phyloP scores from a whole-genome alignment of 2,797 vertebrate species.

The Amphiprion clarkii region DNA sequence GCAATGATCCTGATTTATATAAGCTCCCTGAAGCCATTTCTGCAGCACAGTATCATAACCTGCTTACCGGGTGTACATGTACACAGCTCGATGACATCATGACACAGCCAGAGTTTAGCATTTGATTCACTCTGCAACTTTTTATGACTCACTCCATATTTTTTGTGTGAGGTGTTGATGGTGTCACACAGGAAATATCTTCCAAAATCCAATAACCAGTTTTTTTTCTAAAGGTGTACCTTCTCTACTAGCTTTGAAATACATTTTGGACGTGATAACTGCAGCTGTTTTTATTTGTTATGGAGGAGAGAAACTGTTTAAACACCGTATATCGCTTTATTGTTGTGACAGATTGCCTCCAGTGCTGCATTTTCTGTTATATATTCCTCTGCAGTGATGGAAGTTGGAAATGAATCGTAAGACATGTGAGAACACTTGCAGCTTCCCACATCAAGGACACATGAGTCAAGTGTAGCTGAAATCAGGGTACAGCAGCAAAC shows the following conservation, averaged over 20 bases:
- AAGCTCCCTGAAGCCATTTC: conserved; percentile 48
- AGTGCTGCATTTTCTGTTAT: conserved; percentile 33
- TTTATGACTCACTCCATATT: conserved; percentile 53
- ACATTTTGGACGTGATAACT: conserved; percentile 48
- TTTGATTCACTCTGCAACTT: conserved; percentile 40
- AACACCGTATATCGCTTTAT: conserved; percentile 53
- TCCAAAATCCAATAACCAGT: conserved; percentile 44
- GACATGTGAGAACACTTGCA: conserved; percentile 34
- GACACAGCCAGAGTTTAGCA: conserved; percentile 29
- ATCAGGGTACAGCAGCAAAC: conserved; percentile 12
- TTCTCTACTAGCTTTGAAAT: conserved; percentile 31
- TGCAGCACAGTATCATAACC: conserved; percentile 38
- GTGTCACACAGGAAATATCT: conserved; percentile 25
- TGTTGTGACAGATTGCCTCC: conserved; percentile 61
- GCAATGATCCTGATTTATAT: conserved; percentile 74
- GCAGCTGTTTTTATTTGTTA: conserved; percentile 59
- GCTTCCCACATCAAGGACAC: conserved; percentile 33
- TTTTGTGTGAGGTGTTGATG: conserved; percentile 19
- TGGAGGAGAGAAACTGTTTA: conserved; percentile 45
- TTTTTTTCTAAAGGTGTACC: conserved; percentile 34
- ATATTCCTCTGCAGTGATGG: conserved; percentile 44
- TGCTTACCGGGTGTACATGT: conserved; percentile 9
- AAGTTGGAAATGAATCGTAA: conserved; percentile 40
- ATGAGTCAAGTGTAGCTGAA: conserved; percentile 31
- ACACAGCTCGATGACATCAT: conserved; percentile 45